Percentiles rank a stretch among this genome's conserved stretches.
These are phyloP conservation scores for Sclerodermus sp. DNA, from an alignment of 2,888 invertebrate genomes.

Conservation along the genomic window DNA sequence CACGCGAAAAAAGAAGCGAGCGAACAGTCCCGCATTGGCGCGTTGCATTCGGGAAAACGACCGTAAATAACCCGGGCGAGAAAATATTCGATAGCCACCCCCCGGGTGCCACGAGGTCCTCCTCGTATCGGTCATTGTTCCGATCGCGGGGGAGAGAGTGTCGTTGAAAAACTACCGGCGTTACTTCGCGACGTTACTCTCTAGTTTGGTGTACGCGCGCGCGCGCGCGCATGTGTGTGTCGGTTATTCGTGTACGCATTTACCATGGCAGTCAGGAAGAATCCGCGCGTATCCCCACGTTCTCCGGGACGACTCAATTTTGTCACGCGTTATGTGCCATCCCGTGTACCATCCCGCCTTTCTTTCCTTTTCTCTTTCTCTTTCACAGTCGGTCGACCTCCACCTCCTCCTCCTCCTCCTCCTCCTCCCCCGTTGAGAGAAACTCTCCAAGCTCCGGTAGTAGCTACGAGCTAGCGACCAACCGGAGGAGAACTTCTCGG, in stretches of 20 bases:
- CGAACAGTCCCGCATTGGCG: slow-evolving; percentile 41
- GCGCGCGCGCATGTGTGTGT: too few species aligned
- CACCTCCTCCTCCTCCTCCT: too few species aligned
- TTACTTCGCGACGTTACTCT: too few species aligned
- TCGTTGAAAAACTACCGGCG: too few species aligned
- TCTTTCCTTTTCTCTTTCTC: slow-evolving; percentile 3
- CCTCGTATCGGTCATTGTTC: neutral
- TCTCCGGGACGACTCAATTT: too few species aligned
- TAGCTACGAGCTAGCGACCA: too few species aligned
- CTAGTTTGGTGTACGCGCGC: too few species aligned
- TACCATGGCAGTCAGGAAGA: too few species aligned
- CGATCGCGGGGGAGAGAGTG: slow-evolving; percentile 7
- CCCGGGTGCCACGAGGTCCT: neutral
- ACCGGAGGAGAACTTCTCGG: neutral
- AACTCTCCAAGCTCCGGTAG: neutral
- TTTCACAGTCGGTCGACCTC: slow-evolving; percentile 2
- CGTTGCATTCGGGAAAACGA: slow-evolving; percentile 41
- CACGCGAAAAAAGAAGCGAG: slow-evolving; percentile 16
- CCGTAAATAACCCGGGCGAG: slow-evolving; percentile 42
- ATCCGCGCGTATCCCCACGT: too few species aligned
- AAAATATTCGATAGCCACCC: slow-evolving; percentile 11
- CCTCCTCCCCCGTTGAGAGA: neutral
- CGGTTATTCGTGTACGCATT: too few species aligned
- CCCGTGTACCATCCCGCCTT: slow-evolving; percentile 1
- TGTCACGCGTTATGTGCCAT: neutral